Base-by-base conservation (phyloP, 2,888 invertebrate genomes). In the Lamellibrachia columna region DNA sequence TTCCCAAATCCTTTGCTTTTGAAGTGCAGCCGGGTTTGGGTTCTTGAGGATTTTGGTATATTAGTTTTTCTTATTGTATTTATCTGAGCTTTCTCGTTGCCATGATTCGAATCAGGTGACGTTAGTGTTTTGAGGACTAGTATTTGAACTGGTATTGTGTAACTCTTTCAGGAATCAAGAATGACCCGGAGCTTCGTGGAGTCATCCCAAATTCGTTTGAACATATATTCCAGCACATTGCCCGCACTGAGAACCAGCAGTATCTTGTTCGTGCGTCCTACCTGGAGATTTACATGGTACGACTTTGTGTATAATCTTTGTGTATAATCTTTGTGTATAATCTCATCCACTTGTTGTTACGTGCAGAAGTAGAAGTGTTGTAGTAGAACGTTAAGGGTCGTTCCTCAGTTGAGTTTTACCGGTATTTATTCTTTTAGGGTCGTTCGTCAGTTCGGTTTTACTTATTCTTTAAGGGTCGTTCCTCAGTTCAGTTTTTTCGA, bases 251-350 rank as follows among this genome's bases (percentile, higher is more conserved):
- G 93, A 98, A 99, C 96, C 98, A 98, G 96, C 99, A 99, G 96
- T 99, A 99, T 96, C 97, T 99, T 94, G 99, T 99, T 22, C 97
- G 99, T 95, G 99, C 99, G 91, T 99, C 99, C 93, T 99, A 99
- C 96, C 97, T 99, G 93, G 99, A 99, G 97, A 98, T 99, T 93
- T 99, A 99, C 96, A 98, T 99, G 97, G 99, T 98, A 97, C 92
- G 94, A 90, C n/a, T 91, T 40, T 40, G 91, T 91, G 91, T 28
- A 15, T 53, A 28, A 40, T 91, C 75, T 75, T n/a, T n/a, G n/a
- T n/a, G n/a, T n/a, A n/a, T n/a, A n/a, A n/a, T n/a, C n/a, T 91
- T 40, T 40, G 91, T 91, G 91, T 28, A 15, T 53, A 28, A 40
- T 91, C 75, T 75, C 75, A 22, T n/a, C 75, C 15, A 22, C 75